phyloP scores from a whole-genome alignment of 1,140 invertebrate genomes.

The Tetramorium alpestre region DNA sequence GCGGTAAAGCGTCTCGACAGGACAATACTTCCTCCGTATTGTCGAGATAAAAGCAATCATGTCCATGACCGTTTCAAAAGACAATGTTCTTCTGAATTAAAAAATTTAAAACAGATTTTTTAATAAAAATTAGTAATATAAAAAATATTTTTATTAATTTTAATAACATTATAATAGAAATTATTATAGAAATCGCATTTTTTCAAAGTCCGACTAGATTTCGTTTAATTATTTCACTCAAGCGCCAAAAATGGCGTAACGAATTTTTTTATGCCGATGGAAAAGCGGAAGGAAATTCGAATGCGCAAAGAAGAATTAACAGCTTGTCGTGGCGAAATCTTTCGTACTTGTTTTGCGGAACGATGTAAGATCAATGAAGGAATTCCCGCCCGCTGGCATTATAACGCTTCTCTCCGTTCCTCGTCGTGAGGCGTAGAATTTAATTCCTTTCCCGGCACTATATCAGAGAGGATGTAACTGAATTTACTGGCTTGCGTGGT shows the following conservation, averaged over 20 bases:
- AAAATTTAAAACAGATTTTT: background rate
- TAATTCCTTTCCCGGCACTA: slow-evolving; percentile 27
- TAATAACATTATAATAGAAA: background rate
- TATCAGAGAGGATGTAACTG: slow-evolving; percentile 34
- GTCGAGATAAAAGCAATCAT: slow-evolving; percentile 1
- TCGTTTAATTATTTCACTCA: background rate
- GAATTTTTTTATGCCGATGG: background rate
- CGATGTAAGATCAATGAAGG: slow-evolving; percentile 39
- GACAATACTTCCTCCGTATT: slow-evolving; percentile 1
- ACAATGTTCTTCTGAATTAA: background rate
- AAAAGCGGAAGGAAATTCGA: background rate
- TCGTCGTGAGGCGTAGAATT: slow-evolving; percentile 15
- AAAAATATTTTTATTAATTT: background rate
- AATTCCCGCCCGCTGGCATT: background rate
- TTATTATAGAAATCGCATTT: background rate
- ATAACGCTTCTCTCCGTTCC: background rate
- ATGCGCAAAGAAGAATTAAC: background rate
- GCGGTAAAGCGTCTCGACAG: background rate
- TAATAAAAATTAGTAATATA: background rate
- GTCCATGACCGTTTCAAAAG: background rate
- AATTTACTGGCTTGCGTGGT: slow-evolving; percentile 33
- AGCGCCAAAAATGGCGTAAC: background rate
- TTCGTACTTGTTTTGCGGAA: too few relatives aligned
- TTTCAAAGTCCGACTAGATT: background rate
- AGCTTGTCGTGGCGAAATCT: background rate